Conservation (phyloP, 2,888 invertebrate species). For the Yponomeuta cagnagella region DNA sequence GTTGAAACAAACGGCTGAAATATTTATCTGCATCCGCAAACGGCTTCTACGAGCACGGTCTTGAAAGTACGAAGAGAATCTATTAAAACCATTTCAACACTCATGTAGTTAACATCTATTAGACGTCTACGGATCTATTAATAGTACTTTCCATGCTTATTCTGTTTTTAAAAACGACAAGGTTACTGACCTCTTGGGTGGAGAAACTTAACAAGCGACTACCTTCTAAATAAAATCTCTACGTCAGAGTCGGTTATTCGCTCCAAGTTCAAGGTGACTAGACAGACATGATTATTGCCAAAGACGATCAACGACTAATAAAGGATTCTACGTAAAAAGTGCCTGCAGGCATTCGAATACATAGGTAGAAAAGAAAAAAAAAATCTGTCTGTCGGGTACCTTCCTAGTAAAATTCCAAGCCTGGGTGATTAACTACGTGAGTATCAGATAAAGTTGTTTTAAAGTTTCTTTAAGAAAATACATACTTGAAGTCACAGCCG, state of each 20-base stretch:
- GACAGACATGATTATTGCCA: conserved; percentile 22
- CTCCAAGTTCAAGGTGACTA: conserved; percentile 57
- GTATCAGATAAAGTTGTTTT: too few relatives aligned
- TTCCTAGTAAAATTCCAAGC: too few relatives aligned
- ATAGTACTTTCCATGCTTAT: neutral
- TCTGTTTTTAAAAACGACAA: neutral
- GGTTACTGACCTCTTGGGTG: conserved; percentile 23
- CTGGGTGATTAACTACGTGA: too few relatives aligned
- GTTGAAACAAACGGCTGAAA: too few relatives aligned
- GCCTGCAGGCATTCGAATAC: too few relatives aligned
- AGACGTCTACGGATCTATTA: neutral
- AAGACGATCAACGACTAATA: conserved; percentile 5
- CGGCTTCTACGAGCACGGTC: too few relatives aligned
- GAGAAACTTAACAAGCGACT: conserved; percentile 26
- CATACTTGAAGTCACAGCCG: too few relatives aligned
- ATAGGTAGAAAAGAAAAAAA: too few relatives aligned
- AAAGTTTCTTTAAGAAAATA: too few relatives aligned
- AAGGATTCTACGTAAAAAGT: neutral
- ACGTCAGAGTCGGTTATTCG: conserved; percentile 44
- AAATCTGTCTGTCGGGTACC: too few relatives aligned
- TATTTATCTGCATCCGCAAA: too few relatives aligned
- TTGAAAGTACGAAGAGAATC: neutral
- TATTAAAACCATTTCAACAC: neutral
- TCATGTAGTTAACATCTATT: neutral
- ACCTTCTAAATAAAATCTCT: conserved; percentile 33